A percentile compares a stretch with the other conserved stretches of the same genome.
phyloP scores from a whole-genome alignment of 2,888 invertebrate species.

The Periphyllus acericola region DNA sequence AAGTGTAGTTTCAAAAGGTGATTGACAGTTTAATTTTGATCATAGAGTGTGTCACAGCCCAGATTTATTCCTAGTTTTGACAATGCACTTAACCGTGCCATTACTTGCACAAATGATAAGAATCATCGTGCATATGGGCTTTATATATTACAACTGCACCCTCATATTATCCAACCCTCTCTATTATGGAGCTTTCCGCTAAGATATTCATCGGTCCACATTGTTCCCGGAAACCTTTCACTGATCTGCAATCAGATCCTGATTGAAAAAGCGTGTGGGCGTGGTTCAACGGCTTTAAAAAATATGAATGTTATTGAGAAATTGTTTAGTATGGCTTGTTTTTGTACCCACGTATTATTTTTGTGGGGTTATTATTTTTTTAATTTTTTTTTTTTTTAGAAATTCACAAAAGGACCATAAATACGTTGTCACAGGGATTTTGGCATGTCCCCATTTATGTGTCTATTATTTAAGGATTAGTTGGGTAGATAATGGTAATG shows the following conservation, averaged over 20 bases:
- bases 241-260: slow-evolving; percentile 60
- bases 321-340: slow-evolving; percentile 57
- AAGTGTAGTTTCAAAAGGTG: not conserved
- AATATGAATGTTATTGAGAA: slow-evolving; percentile 58
- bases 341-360: slow-evolving; percentile 53
- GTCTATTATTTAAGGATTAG: slow-evolving; percentile 62
- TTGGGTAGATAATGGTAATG: slow-evolving; percentile 60
- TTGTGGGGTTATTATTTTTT: slow-evolving; percentile 41
- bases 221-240: slow-evolving; percentile 61
- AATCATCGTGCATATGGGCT: slow-evolving; percentile 57
- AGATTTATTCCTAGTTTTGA: slow-evolving; percentile 59
- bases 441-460: slow-evolving; percentile 56
- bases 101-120: slow-evolving; percentile 59
- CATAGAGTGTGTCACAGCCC: slow-evolving; percentile 11
- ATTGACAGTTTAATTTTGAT: slow-evolving; percentile 52
- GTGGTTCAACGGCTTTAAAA: slow-evolving; percentile 57
- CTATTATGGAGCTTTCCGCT: slow-evolving; percentile 59
- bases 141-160: slow-evolving; percentile 39
- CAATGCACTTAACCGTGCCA: slow-evolving; percentile 61
- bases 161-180: slow-evolving; percentile 61
- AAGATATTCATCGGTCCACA: slow-evolving; percentile 61
- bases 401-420: slow-evolving; percentile 50
- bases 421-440: slow-evolving; percentile 59
- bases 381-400: slow-evolving; percentile 32
- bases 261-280: slow-evolving; percentile 61